phyloP scores from a whole-genome alignment of 1,140 invertebrate species.

The Mercenaria mercenaria region DNA sequence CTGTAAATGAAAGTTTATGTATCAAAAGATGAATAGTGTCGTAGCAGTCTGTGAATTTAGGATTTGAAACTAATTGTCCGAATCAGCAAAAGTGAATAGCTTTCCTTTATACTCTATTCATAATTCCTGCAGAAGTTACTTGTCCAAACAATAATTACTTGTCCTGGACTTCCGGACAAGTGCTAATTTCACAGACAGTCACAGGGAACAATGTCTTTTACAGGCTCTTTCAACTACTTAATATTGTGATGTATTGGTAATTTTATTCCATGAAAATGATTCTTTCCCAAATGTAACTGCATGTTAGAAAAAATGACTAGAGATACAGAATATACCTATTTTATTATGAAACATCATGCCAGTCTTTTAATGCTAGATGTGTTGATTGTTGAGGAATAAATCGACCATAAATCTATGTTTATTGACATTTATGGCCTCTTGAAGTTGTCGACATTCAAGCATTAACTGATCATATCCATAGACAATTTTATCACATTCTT shows the following conservation, averaged over 20 bases:
- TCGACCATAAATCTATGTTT: background rate
- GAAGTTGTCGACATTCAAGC: background rate
- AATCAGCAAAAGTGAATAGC: too few relatives aligned
- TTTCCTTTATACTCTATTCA: too few relatives aligned
- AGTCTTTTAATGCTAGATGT: background rate
- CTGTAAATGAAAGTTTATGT: too few relatives aligned
- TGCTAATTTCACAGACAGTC: too few relatives aligned
- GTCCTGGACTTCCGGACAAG: too few relatives aligned
- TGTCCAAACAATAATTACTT: too few relatives aligned
- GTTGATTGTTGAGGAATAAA: constrained; percentile 5
- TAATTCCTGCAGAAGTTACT: too few relatives aligned
- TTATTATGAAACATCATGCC: background rate
- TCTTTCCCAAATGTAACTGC: background rate
- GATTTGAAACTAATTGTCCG: too few relatives aligned
- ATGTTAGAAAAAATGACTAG: background rate
- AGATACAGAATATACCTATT: background rate
- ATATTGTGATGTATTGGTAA: background rate
- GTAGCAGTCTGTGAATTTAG: too few relatives aligned
- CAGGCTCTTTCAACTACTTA: background rate
- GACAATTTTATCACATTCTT: background rate
- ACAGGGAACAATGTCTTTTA: too few relatives aligned
- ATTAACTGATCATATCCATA: constrained; percentile 1
- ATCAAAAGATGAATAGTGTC: too few relatives aligned
- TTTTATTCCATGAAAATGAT: background rate
- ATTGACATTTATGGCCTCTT: constrained; percentile 10